Percentiles rank a stretch among this genome's conserved stretches.
Conservation (phyloP, 1,140 invertebrate species). For the Diorhabda elongata region DNA sequence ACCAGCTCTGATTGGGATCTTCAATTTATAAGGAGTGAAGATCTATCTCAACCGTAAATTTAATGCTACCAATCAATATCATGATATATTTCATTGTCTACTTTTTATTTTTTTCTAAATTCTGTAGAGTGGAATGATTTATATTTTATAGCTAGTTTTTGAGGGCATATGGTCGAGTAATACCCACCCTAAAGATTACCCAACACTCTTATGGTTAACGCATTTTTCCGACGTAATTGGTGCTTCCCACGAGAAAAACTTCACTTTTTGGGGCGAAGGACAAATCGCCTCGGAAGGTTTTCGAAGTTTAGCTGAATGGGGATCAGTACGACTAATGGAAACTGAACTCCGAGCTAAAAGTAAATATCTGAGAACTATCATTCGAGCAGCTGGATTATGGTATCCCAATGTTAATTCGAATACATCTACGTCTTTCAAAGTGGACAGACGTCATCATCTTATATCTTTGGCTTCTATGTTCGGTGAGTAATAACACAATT, state of each 20-base stretch:
- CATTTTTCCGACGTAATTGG: slow-evolving; percentile 99
- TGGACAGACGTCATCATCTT: slow-evolving; percentile 83
- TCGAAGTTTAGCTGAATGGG: slow-evolving; percentile 85
- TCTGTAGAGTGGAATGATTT: neutral
- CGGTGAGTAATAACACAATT: slow-evolving; percentile 48
- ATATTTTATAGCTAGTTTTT: slow-evolving; percentile 70
- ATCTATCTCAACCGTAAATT: too few species aligned
- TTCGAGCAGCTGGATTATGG: slow-evolving; percentile 93
- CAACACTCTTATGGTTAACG: slow-evolving; percentile 81
- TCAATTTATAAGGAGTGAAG: too few species aligned
- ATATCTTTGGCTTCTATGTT: slow-evolving; percentile 94
- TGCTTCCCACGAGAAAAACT: slow-evolving; percentile 86
- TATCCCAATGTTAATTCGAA: slow-evolving; percentile 89
- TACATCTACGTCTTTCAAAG: slow-evolving; percentile 77
- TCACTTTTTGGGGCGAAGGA: slow-evolving; percentile 92
- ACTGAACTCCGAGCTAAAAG: slow-evolving; percentile 81
- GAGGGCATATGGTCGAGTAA: slow-evolving; percentile 94
- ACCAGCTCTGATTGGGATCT: too few species aligned
- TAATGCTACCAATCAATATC: too few species aligned
- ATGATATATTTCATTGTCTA: too few species aligned
- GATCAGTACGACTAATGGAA: slow-evolving; percentile 87
- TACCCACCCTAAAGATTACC: slow-evolving; percentile 97
- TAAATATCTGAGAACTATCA: slow-evolving; percentile 80
- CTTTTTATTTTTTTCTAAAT: too few species aligned
- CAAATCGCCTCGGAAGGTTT: slow-evolving; percentile 88